Conservation (phyloP, 1,140 invertebrate species). For the Drosophila eugracilis region DNA sequence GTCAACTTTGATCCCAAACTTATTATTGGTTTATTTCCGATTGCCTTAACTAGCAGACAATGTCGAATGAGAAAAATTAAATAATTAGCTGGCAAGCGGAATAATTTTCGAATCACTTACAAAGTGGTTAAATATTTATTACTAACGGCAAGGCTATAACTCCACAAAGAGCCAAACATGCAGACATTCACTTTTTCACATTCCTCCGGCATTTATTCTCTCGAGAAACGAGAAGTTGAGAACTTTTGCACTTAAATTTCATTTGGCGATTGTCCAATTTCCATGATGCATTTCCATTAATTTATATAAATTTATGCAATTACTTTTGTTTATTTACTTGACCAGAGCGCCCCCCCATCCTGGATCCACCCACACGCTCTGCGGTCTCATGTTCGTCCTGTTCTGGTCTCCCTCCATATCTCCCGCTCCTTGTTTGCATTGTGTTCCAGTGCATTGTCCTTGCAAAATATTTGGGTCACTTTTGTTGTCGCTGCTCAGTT, state of each 20-base stretch:
- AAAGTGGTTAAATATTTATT: constrained; percentile 12
- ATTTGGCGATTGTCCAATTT: constrained; percentile 58
- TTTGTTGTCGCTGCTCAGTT: constrained; percentile 77
- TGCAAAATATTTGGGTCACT: constrained; percentile 81
- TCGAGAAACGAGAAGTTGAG: constrained; percentile 24
- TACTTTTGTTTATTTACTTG: constrained; percentile 82
- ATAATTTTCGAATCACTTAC: background rate
- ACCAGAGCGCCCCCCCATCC: constrained; percentile 37
- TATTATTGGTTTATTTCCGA: too few species aligned
- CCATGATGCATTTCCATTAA: constrained; percentile 79
- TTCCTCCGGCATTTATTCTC: background rate
- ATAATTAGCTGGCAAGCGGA: background rate
- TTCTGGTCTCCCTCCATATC: constrained; percentile 23
- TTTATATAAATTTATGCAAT: constrained; percentile 83
- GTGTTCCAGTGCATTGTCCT: constrained; percentile 79
- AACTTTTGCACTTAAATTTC: constrained; percentile 74
- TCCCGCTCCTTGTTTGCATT: constrained; percentile 54
- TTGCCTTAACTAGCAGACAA: too few species aligned
- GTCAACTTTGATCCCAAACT: too few species aligned
- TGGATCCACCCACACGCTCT: too few species aligned
- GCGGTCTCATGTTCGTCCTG: constrained; percentile 36
- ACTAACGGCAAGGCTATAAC: background rate
- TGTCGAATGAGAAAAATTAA: too few species aligned
- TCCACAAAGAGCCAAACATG: background rate
- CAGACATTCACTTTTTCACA: constrained; percentile 21